A percentile compares a stretch with the other conserved stretches of the same genome.
Evolutionary conservation across 2,888 invertebrate species (phyloP).

Genomic region (Helicoverpa assulta): DNA sequence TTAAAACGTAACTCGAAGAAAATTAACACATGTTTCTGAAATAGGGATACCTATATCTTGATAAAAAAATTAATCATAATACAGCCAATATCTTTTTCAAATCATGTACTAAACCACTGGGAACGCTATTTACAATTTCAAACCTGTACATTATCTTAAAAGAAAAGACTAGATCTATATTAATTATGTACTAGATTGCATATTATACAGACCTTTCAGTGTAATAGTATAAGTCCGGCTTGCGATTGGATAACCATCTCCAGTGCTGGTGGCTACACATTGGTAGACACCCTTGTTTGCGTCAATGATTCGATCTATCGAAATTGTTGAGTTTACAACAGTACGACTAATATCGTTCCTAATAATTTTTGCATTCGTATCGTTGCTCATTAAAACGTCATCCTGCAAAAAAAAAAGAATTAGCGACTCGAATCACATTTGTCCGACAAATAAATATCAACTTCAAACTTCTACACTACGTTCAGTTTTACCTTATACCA

Average conservation of each 20-base stretch:
- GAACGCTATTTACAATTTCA: too few species aligned
- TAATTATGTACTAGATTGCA: too few species aligned
- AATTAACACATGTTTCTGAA: too few species aligned
- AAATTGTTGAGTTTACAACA: constrained; percentile 74
- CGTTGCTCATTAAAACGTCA: constrained; percentile 40
- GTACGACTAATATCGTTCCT: constrained; percentile 66
- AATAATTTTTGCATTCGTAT: constrained; percentile 66
- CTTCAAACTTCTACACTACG: neutral
- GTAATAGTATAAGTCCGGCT: constrained; percentile 66
- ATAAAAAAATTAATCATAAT: too few species aligned
- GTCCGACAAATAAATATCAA: neutral
- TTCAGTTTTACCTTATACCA: constrained; percentile 92
- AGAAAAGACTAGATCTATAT: too few species aligned
- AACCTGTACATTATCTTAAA: too few species aligned
- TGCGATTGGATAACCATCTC: constrained; percentile 1
- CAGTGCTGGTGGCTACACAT: constrained; percentile 69
- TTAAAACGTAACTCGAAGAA: too few species aligned
- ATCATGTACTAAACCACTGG: too few species aligned
- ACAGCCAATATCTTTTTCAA: too few species aligned
- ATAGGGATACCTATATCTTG: too few species aligned
- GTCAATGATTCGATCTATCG: constrained; percentile 69
- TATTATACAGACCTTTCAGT: constrained; percentile 75
- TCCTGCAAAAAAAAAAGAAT: constrained; percentile 56
- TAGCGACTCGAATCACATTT: neutral
- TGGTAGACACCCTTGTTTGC: constrained; percentile 75